These are phyloP conservation scores for Stichodactyla helianthus DNA, from an alignment of 64 coral and sea anemone species.

Conservation along the genomic window DNA sequence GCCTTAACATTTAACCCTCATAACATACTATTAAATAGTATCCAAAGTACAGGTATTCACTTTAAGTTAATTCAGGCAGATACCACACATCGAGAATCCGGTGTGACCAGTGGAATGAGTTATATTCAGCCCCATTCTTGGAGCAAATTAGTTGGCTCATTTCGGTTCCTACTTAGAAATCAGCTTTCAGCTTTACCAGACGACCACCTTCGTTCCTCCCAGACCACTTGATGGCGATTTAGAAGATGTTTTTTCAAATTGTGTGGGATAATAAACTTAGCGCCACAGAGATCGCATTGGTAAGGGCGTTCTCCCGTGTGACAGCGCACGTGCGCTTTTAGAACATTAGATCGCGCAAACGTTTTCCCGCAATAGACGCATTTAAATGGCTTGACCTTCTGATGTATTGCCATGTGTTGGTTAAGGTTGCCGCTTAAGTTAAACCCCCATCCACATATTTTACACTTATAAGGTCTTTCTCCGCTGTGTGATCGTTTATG, in stretches of 20 bases:
- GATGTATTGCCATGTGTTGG: conserved; percentile 86
- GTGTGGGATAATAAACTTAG: conserved; percentile 86
- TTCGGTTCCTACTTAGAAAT: neutral
- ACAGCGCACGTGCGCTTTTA: conserved; percentile 81
- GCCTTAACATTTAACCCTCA: conserved; percentile 8
- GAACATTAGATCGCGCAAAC: conserved; percentile 83
- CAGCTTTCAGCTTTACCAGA: conserved; percentile 10
- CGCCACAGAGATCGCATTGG: conserved; percentile 83
- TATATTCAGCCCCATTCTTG: neutral
- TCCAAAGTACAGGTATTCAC: neutral
- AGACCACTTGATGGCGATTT: conserved; percentile 55
- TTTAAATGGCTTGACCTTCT: conserved; percentile 88
- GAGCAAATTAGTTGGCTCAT: neutral
- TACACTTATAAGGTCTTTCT: conserved; percentile 85
- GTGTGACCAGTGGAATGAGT: neutral
- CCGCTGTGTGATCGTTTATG: conserved; percentile 83
- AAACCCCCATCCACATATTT: conserved; percentile 85
- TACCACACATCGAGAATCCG: neutral
- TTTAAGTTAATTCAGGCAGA: neutral
- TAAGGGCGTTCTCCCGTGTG: conserved; percentile 86
- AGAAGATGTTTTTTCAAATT: conserved; percentile 90
- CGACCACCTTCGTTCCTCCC: conserved; percentile 24
- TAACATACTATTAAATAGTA: conserved; percentile 11
- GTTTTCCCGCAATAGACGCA: conserved; percentile 91
- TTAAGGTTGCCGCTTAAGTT: conserved; percentile 82